Percentiles rank a stretch among this genome's conserved stretches.
These are phyloP conservation scores for Jacana jacana DNA, from an alignment of 2,113 vertebrate genomes.

Conservation along the genomic window DNA sequence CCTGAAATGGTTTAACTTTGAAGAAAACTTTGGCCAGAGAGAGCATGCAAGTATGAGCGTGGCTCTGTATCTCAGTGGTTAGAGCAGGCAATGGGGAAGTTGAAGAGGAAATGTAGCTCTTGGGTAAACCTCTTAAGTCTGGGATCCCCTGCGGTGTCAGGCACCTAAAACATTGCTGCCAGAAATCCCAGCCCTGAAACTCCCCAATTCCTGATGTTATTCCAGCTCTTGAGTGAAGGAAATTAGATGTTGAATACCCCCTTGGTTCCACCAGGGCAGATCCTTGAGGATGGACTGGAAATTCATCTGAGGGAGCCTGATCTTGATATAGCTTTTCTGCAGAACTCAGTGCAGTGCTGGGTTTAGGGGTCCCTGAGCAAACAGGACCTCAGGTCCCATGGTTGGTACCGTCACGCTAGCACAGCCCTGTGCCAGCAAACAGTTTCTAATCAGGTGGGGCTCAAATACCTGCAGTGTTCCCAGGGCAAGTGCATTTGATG, in stretches of 20 bases:
- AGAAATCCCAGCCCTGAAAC: neutral
- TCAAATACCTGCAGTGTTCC: neutral
- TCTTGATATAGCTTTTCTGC: neutral
- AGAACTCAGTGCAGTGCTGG: neutral
- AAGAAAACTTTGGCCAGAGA: neutral
- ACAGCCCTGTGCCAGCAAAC: neutral
- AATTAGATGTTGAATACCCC: neutral
- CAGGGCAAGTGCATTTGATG: neutral
- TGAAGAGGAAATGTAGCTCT: neutral
- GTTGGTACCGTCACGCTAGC: neutral
- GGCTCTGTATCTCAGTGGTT: neutral
- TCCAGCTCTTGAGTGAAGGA: neutral
- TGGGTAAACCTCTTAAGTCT: neutral
- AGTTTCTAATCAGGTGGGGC: neutral
- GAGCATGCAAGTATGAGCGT: rapidly evolving
- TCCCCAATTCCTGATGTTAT: neutral
- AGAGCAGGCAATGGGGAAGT: neutral
- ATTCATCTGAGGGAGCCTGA: neutral
- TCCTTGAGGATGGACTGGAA: neutral
- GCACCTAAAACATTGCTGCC: rapidly evolving
- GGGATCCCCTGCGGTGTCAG: neutral
- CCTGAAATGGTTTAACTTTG: neutral
- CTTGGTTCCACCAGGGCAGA: neutral
- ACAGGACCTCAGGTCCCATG: neutral
- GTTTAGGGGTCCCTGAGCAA: neutral